Evolutionary conservation across 1,140 invertebrate genomes (phyloP).

Genomic region (Forficula auricularia): DNA sequence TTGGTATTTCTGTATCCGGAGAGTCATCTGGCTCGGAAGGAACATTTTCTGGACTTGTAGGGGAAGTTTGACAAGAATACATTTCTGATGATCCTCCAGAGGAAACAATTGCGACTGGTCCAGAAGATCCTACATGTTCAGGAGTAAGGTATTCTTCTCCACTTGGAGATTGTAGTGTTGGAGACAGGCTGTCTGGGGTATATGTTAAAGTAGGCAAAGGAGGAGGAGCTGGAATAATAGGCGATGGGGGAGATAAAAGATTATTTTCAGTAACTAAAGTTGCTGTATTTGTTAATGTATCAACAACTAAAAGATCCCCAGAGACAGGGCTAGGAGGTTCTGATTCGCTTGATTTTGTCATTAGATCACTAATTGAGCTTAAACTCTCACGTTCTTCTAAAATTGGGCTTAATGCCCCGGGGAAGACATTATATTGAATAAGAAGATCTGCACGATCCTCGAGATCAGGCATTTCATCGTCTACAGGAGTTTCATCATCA

Average conservation of each 20-base stretch:
- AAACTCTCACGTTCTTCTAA: slow-evolving; percentile 33
- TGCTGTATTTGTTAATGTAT: slow-evolving; percentile 34
- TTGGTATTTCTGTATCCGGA: too few relatives aligned
- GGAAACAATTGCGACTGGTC: too few relatives aligned
- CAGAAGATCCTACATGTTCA: too few relatives aligned
- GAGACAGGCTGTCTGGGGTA: slow-evolving; percentile 17
- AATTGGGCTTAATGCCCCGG: slow-evolving; percentile 39
- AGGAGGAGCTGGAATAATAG: too few relatives aligned
- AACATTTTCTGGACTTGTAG: too few relatives aligned
- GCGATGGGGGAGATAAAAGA: too few relatives aligned
- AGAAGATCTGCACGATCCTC: slow-evolving; percentile 25
- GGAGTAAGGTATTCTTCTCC: too few relatives aligned
- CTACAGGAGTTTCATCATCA: slow-evolving; percentile 19
- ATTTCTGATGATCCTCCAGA: too few relatives aligned
- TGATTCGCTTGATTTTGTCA: slow-evolving; percentile 22
- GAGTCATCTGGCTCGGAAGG: too few relatives aligned
- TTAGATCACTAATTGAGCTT: slow-evolving; percentile 20
- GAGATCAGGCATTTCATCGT: slow-evolving; percentile 20
- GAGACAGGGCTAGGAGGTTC: slow-evolving; percentile 7
- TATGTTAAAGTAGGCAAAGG: slow-evolving; percentile 14
- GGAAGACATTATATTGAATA: slow-evolving; percentile 35
- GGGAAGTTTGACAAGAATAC: too few relatives aligned
- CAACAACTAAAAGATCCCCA: slow-evolving; percentile 32
- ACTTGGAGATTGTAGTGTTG: background rate
- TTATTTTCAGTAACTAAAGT: slow-evolving; percentile 16